A percentile compares a stretch with the other conserved stretches of the same genome.
phyloP scores from a whole-genome alignment of 1,140 invertebrate species.

The Drosophila nigromelanica region DNA sequence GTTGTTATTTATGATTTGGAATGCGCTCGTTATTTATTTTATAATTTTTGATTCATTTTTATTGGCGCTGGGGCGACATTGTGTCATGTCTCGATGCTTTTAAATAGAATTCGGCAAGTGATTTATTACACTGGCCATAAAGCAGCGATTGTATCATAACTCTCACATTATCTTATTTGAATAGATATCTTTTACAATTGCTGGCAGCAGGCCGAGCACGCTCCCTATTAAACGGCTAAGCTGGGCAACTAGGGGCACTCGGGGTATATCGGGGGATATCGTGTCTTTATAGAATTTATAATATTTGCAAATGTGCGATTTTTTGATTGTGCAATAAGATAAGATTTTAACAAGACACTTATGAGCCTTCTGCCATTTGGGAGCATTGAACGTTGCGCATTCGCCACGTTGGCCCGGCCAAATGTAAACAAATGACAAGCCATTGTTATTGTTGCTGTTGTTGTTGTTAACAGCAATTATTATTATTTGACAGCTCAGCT shows the following conservation, averaged over 20 bases:
- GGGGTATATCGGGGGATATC: no score
- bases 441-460: constrained; percentile 7
- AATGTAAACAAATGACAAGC: constrained; percentile 27
- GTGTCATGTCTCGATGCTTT: constrained; percentile 70
- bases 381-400: constrained; percentile 50
- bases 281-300: constrained; percentile 24
- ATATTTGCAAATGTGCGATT: constrained; percentile 52
- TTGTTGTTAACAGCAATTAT: constrained; percentile 15
- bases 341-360: constrained; percentile 22
- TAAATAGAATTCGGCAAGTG: constrained; percentile 62
- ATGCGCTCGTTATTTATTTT: constrained; percentile 73
- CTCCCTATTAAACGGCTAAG: constrained; percentile 25
- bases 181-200: constrained; percentile 41
- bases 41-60: constrained; percentile 83
- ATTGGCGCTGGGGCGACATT: constrained; percentile 66
- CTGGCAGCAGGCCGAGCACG: constrained; percentile 36
- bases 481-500: constrained; percentile 5
- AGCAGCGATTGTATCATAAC: constrained; percentile 37
- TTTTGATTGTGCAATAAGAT: constrained; percentile 13
- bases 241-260: no score
- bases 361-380: neutral
- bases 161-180: constrained; percentile 62
- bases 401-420: constrained; percentile 32
- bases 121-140: constrained; percentile 63
- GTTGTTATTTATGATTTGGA: constrained; percentile 59